phyloP scores from a whole-genome alignment of 2,888 invertebrate species.

The Caradrina clavipalpis region DNA sequence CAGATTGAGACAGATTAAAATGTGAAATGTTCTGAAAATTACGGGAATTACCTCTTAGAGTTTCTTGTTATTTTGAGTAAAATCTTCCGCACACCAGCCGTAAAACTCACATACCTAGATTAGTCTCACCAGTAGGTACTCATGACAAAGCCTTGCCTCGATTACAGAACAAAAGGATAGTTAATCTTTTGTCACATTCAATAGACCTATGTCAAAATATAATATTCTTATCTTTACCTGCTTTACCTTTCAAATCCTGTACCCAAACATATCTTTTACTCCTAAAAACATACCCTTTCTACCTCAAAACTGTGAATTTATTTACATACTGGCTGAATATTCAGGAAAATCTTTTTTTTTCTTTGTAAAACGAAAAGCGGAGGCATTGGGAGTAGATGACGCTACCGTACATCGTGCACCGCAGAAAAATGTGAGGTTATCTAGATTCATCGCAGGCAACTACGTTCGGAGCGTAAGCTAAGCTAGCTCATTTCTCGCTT shows the following conservation, averaged over 20 bases:
- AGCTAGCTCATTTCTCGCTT: constrained; percentile 70
- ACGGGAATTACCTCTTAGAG: no score
- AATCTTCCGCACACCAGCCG: neutral
- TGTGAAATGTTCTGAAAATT: no score
- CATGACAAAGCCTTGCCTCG: neutral
- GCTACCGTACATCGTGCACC: constrained; percentile 44
- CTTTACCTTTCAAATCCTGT: constrained; percentile 24
- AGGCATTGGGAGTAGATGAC: constrained; percentile 25
- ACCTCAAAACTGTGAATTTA: constrained; percentile 10
- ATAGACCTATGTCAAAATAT: constrained; percentile 3
- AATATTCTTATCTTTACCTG: neutral
- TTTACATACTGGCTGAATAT: constrained; percentile 10
- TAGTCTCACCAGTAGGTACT: neutral
- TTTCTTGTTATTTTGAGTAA: no score
- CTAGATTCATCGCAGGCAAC: constrained; percentile 63
- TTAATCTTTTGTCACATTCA: neutral
- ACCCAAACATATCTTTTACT: neutral
- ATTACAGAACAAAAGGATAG: neutral
- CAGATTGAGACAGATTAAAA: no score
- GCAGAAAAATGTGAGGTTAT: constrained; percentile 68
- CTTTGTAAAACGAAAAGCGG: constrained; percentile 17
- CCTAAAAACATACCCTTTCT: neutral
- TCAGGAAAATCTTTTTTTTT: constrained; percentile 16
- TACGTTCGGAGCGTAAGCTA: constrained; percentile 51
- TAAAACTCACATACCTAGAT: neutral